phyloP scores from a whole-genome alignment of 2,888 invertebrate species.

The Plebejus argus region DNA sequence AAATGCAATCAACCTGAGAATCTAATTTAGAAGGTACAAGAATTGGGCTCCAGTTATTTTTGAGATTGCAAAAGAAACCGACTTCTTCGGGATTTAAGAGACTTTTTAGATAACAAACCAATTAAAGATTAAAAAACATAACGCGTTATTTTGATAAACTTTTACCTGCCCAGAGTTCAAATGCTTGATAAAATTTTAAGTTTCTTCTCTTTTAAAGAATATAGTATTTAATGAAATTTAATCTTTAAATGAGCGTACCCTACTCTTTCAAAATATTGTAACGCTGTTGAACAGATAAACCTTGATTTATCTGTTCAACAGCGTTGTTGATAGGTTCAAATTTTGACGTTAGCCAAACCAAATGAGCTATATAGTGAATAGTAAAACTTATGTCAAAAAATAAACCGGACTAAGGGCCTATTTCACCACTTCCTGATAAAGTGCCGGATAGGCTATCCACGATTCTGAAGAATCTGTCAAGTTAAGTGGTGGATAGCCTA shows the following conservation, averaged over 20 bases:
- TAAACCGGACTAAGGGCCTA: not conserved
- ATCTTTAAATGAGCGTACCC: not conserved
- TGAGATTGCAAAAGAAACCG: not conserved
- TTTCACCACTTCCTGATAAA: no score
- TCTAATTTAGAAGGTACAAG: not conserved
- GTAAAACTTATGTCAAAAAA: not conserved
- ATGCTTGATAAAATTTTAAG: not conserved
- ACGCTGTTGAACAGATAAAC: no score
- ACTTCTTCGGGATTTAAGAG: not conserved
- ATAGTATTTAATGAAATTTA: not conserved
- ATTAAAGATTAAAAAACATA: not conserved
- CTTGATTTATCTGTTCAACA: not conserved
- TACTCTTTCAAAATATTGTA: no score
- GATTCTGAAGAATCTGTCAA: no score
- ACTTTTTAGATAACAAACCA: not conserved
- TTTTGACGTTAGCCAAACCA: no score
- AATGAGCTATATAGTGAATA: not conserved
- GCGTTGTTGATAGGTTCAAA: not conserved
- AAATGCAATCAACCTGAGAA: not conserved
- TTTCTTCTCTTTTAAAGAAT: not conserved
- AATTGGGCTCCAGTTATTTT: not conserved
- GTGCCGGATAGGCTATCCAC: no score
- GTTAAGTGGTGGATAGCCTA: no score
- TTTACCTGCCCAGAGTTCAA: not conserved
- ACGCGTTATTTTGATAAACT: not conserved